phyloP scores from a whole-genome alignment of 2,797 vertebrate genomes.

The Champsocephalus esox region DNA sequence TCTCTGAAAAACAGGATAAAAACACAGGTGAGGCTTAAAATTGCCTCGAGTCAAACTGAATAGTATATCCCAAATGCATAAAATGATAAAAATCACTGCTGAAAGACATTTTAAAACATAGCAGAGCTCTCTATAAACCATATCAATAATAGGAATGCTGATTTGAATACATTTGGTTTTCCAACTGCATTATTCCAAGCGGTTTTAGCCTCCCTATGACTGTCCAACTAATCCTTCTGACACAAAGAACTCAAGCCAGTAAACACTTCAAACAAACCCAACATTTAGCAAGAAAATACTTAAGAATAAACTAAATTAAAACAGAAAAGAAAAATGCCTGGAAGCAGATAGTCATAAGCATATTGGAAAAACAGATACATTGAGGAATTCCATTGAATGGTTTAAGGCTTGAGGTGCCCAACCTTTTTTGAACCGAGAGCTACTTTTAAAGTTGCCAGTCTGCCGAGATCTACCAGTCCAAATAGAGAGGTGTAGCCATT shows the following conservation, averaged over 20 bases:
- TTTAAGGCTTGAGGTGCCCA: not conserved
- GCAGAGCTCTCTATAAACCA: not conserved
- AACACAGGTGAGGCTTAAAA: not conserved
- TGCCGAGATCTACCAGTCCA: too few species aligned
- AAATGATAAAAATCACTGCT: conserved; percentile 9
- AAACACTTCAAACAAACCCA: conserved; percentile 45
- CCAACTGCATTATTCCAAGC: conserved; percentile 2
- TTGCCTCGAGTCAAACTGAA: conserved; percentile 13
- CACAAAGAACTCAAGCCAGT: conserved; percentile 34
- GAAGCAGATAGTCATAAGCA: not conserved
- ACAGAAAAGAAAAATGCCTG: not conserved
- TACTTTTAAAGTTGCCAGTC: too few species aligned
- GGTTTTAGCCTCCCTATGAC: conserved; percentile 33
- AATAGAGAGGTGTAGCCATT: too few species aligned
- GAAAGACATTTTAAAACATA: not conserved
- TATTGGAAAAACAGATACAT: not conserved
- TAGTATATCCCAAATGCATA: conserved; percentile 1
- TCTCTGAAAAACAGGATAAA: conserved; percentile 14
- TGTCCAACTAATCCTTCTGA: conserved; percentile 44
- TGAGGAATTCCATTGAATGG: not conserved
- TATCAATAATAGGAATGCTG: not conserved
- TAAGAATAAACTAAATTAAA: conserved; percentile 1
- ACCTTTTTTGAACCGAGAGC: too few species aligned
- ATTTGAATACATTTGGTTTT: not conserved
- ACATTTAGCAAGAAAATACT: conserved; percentile 44